Base-by-base conservation (phyloP, 2,797 vertebrate species). In the Brachyalestes nurse region DNA sequence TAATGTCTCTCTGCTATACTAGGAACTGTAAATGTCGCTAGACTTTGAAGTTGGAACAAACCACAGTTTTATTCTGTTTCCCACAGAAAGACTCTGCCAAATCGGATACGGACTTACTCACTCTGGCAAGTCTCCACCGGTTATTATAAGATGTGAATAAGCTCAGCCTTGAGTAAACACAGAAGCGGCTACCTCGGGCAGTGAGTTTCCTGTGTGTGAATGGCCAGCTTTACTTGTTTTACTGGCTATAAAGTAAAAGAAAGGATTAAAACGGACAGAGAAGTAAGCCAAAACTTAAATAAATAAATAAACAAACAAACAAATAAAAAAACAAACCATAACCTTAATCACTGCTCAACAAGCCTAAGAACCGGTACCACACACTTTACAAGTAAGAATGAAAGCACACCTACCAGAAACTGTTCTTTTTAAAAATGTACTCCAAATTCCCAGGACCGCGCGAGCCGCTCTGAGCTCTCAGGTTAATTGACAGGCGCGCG, bases 141-240 rank as follows among this genome's bases (percentile, higher is more conserved):
- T 23, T 76, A 14, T 34, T 45, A 10, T 13, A 70, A 75, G 65
- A 76, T 60, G 23, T 62, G 25, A 25, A 45, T 14, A 76, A 72
- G 21, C 65, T 45, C 25, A 61, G n/a, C 21, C 55, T 75, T 62
- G 21, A 62, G 57, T 62, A 70, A 70, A 75, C n/a, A 76, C 23
- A 51, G 53, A 62, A 45, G 45, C 58, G 45, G 25, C 0, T 10
- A 75, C 79, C 79, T 38, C 28, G 28, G 73, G 73, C 66, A 64
- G 3, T 62, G 57, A 51, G 16, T 64, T 76, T 53, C 23, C 42
- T 61, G 10, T 58, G 38, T 58, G 51, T 57, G 40, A 38, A 16
- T n/a, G 23, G 19, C 57, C 58, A 53, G 77, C 17, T 73, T 38
- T 69, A 6, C 60, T 71, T n/a, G n/a, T 64, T 81, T 76, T 62